Percentiles rank a stretch among this genome's conserved stretches.
Conservation (phyloP, 2,797 vertebrate genomes). For the Acanthornis magna region DNA sequence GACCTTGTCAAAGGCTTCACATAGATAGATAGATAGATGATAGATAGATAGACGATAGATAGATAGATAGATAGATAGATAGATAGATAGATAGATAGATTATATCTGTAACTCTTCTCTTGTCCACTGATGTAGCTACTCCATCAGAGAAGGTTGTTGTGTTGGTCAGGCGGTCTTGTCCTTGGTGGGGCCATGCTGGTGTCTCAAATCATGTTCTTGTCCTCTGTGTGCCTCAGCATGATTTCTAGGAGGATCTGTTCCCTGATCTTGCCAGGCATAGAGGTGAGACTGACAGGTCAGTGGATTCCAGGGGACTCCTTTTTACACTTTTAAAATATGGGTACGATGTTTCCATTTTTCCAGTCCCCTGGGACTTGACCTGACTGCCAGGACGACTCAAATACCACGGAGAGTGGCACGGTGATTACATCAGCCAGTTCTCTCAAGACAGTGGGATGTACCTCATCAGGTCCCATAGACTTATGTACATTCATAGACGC, state of each 20-base stretch:
- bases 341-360: neutral
- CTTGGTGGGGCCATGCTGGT: neutral
- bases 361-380: neutral
- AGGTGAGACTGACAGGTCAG: neutral
- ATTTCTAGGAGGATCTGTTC: neutral
- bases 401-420: neutral
- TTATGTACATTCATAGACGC: neutral
- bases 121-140: neutral
- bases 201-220: neutral
- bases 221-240: rapidly evolving
- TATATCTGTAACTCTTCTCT: neutral
- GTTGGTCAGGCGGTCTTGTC: neutral
- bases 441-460: neutral
- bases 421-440: neutral
- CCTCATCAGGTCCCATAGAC: neutral
- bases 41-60: no score
- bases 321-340: neutral
- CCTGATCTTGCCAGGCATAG: neutral
- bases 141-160: neutral
- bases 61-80: neutral
- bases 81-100: neutral
- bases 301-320: neutral
- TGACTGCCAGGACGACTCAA: neutral
- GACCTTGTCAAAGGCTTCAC: neutral
- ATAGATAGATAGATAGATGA: neutral